Conservation (phyloP, 2,113 vertebrate species). For the Pheucticus melanocephalus region DNA sequence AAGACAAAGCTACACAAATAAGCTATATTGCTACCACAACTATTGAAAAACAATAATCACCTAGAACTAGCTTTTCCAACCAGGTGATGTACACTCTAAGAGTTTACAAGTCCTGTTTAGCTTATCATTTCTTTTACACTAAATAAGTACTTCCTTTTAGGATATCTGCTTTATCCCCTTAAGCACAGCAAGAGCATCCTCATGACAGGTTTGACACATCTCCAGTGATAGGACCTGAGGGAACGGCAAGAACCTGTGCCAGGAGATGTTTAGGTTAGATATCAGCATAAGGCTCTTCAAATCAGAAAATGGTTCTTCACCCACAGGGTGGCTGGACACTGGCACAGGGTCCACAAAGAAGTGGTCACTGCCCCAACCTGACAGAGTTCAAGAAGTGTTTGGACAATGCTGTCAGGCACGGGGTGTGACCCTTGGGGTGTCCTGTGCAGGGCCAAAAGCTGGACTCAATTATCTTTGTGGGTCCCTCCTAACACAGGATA, state of each 20-base stretch:
- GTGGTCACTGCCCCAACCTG: neutral
- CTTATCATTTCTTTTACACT: neutral
- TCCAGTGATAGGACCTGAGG: neutral
- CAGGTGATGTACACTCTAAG: neutral
- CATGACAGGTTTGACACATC: neutral
- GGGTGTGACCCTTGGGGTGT: neutral
- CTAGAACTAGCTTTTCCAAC: neutral
- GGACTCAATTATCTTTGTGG: rapidly evolving
- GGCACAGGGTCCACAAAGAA: neutral
- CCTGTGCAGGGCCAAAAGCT: neutral
- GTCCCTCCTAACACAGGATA: neutral
- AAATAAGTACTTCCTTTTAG: neutral
- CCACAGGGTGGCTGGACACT: neutral
- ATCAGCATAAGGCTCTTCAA: neutral
- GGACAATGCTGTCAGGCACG: neutral
- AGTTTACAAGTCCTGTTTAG: neutral
- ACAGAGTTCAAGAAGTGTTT: neutral
- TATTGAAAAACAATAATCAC: neutral
- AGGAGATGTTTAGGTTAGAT: neutral
- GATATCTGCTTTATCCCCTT: neutral
- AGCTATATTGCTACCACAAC: neutral
- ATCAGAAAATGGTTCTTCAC: neutral
- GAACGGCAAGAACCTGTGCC: neutral
- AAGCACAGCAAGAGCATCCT: neutral
- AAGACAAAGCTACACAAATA: neutral